These are phyloP conservation scores for Rhyzopertha dominica DNA, from an alignment of 1,140 invertebrate genomes.

Conservation along the genomic window DNA sequence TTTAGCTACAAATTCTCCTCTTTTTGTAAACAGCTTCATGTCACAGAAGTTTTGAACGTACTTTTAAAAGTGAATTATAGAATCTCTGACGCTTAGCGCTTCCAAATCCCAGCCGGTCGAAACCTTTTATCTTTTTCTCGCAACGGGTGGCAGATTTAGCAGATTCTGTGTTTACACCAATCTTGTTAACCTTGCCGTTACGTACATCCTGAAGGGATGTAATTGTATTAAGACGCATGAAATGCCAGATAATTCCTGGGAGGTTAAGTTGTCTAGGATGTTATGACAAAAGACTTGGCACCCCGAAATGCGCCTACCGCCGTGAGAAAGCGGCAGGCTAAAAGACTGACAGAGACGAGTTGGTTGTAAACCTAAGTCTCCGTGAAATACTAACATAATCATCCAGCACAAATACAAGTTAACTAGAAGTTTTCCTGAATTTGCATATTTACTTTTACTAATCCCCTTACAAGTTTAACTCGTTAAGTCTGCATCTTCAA, in stretches of 20 bases:
- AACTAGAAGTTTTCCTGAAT: conserved; percentile 13
- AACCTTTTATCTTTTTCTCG: no score
- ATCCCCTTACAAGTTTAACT: conserved; percentile 6
- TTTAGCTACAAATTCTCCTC: no score
- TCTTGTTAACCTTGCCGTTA: no score
- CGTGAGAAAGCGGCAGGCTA: conserved; percentile 9
- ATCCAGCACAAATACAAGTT: conserved; percentile 15
- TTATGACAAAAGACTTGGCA: conserved; percentile 10
- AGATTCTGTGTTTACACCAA: no score
- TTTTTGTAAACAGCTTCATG: no score
- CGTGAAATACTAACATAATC: conserved; percentile 13
- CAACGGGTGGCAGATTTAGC: no score
- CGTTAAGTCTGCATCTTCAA: no score
- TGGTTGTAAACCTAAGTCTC: conserved; percentile 13
- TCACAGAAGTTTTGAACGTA: no score
- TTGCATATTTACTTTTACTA: conserved; percentile 15
- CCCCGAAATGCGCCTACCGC: conserved; percentile 5
- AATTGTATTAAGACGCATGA: conserved; percentile 1
- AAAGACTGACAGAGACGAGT: conserved; percentile 16
- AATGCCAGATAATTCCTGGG: conserved; percentile 9
- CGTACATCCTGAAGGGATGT: no score
- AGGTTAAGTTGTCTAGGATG: conserved; percentile 10
- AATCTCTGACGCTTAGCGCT: no score
- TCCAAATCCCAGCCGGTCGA: no score
- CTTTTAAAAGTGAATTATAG: no score